Evolutionary conservation across 2,797 vertebrate genomes (phyloP).

Genomic region (Garrulus glandarius): DNA sequence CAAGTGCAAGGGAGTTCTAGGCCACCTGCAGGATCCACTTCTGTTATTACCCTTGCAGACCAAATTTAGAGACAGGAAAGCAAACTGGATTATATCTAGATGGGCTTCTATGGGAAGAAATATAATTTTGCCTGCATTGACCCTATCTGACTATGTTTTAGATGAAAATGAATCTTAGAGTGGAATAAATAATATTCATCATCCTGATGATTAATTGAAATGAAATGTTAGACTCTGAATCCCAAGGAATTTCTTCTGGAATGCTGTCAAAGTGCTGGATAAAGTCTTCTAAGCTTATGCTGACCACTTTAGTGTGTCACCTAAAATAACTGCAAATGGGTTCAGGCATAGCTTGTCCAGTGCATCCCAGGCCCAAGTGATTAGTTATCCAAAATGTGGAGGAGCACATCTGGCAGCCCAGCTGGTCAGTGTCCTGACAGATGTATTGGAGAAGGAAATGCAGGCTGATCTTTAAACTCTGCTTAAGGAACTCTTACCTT

Average conservation of each 20-base stretch:
- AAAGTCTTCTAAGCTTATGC: background rate
- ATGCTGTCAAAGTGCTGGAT: background rate
- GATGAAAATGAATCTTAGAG: background rate
- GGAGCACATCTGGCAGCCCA: background rate
- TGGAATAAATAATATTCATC: slow-evolving; percentile 8
- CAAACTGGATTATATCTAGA: background rate
- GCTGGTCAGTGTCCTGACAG: background rate
- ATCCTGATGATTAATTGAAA: background rate
- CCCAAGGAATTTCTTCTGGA: background rate
- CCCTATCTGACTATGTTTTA: background rate
- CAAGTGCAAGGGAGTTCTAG: background rate
- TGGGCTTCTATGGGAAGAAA: background rate
- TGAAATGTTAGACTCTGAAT: background rate
- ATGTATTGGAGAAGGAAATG: background rate
- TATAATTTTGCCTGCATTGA: background rate
- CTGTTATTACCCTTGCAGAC: background rate
- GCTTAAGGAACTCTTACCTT: background rate
- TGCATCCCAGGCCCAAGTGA: background rate
- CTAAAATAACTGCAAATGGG: background rate
- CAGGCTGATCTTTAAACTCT: background rate
- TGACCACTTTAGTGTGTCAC: background rate
- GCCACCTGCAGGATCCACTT: background rate
- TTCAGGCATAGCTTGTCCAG: background rate
- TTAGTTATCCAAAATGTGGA: background rate
- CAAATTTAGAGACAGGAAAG: background rate